Base-by-base conservation (phyloP, 2,113 vertebrate species). In the Siniperca chuatsi region DNA sequence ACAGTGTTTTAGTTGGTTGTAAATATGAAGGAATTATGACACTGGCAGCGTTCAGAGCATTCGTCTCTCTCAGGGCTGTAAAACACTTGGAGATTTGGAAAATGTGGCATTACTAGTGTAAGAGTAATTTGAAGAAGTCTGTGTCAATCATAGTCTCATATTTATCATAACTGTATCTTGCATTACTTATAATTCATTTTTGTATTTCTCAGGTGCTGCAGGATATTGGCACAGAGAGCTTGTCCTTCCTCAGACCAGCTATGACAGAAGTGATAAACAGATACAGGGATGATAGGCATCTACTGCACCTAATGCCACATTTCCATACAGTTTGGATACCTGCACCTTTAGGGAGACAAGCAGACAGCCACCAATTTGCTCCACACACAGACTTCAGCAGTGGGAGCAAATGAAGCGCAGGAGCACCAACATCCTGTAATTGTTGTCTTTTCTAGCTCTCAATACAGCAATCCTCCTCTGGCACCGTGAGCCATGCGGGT, bases 11-110 rank as follows among this genome's bases (percentile, higher is more conserved):
- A 71, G 73, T 82, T 83, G 84, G 84, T 88, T 86, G 75, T 84
- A 87, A 91, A 87, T 74, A 83, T 79, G 75, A 67, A 64, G 60
- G 76, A 86, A 67, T 89, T 91, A 88, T 82, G 72, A 88, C 65
- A 25, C 69, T 75, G 82, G 66, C 58, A 77, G 33, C 10, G 6
- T 55, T 82, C 11, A 11, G 65, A 65, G 74, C n/a, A 11, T 8
- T 18, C 61, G 54, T 74, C 37, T 60, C 23, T 61, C 50, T 74
- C 50, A 67, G 61, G 70, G 71, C 67, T 35, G 69, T 91, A 87
- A 87, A 86, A 86, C 73, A 80, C 79, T 55, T 6, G 5, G 71
- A 79, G 71, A 84, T 82, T 73, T 76, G 76, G 78, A 75, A 78
- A 87, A 78, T 88, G 61, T 84, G 79, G 80, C 66, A 29, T 75